Conservation (phyloP, 2,888 invertebrate genomes). For the Cantharis rufa region DNA sequence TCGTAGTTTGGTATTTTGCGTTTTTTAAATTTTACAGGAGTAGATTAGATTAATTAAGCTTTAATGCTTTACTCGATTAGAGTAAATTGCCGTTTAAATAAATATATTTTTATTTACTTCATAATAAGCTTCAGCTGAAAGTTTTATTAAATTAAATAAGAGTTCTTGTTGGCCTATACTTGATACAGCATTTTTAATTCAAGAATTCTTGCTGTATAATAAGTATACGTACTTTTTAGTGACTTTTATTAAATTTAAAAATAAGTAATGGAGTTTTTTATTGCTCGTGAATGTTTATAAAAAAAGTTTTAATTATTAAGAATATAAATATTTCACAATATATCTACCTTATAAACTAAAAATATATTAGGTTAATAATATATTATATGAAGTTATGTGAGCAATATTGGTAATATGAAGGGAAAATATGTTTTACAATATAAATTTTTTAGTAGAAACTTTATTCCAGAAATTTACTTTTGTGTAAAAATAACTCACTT, state of each 20-base stretch:
- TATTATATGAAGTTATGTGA: not conserved
- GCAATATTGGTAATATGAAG: not conserved
- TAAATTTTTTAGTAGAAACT: slow-evolving; percentile 25
- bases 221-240: not conserved
- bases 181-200: not conserved
- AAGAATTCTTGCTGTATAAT: not conserved
- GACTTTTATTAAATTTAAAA: not conserved
- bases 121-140: no score
- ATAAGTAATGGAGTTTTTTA: not conserved
- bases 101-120: not conserved
- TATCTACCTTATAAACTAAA: not conserved
- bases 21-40: no score
- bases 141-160: not conserved
- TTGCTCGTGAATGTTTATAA: not conserved
- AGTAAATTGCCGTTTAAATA: not conserved
- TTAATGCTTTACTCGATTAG: not conserved
- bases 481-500: slow-evolving; percentile 8
- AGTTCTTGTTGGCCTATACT: not conserved
- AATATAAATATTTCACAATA: not conserved
- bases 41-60: not conserved
- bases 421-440: slow-evolving; percentile 21
- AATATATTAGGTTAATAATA: not conserved
- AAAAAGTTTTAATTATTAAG: not conserved
- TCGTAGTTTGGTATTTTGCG: no score
- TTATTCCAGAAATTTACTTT: slow-evolving; percentile 16